These are phyloP conservation scores for Crax fasciolata DNA, from an alignment of 2,797 vertebrate species.

Conservation along the genomic window DNA sequence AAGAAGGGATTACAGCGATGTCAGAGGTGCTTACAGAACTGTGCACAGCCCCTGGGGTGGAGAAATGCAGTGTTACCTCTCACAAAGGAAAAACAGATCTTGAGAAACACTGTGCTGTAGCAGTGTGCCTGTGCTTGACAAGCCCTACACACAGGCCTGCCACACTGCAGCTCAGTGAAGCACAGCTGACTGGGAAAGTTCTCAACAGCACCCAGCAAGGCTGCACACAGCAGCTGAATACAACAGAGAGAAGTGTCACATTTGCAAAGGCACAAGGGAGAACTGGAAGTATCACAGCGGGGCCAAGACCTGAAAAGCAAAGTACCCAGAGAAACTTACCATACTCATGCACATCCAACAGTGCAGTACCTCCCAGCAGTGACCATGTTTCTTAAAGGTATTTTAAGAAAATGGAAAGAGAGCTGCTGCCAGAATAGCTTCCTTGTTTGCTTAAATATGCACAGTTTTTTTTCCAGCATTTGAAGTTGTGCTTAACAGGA, in stretches of 20 bases:
- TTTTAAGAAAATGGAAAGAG: neutral
- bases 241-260: neutral
- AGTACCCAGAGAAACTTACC: neutral
- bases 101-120: neutral
- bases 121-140: neutral
- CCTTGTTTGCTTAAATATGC: rapidly evolving
- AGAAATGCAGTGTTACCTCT: neutral
- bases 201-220: neutral
- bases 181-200: neutral
- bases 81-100: neutral
- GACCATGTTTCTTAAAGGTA: rapidly evolving
- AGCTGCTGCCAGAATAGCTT: neutral
- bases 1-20: neutral
- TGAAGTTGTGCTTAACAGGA: neutral
- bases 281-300: rapidly evolving
- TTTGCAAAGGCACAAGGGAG: rapidly evolving
- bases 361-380: rapidly evolving
- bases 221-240: rapidly evolving
- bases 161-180: neutral
- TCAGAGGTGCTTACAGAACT: neutral
- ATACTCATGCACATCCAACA: rapidly evolving
- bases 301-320: neutral
- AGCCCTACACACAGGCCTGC: neutral
- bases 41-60: too few relatives aligned
- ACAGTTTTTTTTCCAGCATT: neutral